Conservation (phyloP, 2,888 invertebrate genomes). For the Exephanes ischioxanthus region DNA sequence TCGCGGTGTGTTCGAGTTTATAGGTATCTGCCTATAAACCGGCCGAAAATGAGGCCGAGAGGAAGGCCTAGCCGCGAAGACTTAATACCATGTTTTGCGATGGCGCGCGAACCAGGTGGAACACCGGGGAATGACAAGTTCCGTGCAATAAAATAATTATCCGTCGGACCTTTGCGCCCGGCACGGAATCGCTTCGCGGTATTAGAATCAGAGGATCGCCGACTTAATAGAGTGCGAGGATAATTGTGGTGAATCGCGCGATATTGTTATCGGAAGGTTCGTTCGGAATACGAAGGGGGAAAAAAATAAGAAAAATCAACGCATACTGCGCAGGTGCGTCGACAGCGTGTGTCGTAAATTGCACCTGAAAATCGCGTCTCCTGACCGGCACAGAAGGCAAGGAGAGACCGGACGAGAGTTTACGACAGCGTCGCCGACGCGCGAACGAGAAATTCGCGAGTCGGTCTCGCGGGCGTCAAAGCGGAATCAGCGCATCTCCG, state of each 20-base stretch:
- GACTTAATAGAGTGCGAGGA: conserved; percentile 4
- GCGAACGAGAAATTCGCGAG: conserved; percentile 72
- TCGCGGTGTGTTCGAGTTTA: not conserved
- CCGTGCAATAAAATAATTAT: conserved; percentile 15
- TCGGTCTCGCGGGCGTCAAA: conserved; percentile 67
- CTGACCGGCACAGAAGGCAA: conserved; percentile 24
- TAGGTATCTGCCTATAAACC: not conserved
- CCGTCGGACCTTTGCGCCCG: not conserved
- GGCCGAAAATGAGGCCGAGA: not conserved
- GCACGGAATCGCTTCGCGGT: not conserved
- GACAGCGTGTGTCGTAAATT: conserved; percentile 49
- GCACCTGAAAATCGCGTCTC: conserved; percentile 68
- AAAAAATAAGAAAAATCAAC: conserved; percentile 35
- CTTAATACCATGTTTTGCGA: not conserved
- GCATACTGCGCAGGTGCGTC: conserved; percentile 66
- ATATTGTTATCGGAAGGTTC: not conserved
- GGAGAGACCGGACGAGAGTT: conserved; percentile 63
- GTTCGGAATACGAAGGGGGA: conserved; percentile 10
- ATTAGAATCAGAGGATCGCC: not conserved
- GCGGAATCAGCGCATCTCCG: conserved; percentile 70
- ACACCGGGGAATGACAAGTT: not conserved
- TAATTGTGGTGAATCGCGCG: conserved; percentile 20
- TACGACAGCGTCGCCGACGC: conserved; percentile 68
- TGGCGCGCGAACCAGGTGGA: not conserved
- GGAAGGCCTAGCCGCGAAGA: not conserved